These are phyloP conservation scores for Heliothis peltigera DNA, from an alignment of 2,888 invertebrate species.

Conservation along the genomic window DNA sequence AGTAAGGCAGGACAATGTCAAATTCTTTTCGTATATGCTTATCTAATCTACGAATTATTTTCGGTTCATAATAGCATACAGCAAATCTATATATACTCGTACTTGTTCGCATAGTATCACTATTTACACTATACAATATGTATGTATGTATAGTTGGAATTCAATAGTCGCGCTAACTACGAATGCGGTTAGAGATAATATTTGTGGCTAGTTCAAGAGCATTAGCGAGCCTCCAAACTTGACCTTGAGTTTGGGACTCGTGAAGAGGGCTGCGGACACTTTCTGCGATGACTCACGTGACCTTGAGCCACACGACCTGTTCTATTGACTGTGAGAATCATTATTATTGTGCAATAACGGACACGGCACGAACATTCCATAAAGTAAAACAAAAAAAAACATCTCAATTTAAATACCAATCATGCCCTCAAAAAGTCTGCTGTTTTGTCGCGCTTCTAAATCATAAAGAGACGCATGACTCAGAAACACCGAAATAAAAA, in stretches of 20 bases:
- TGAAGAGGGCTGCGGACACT: slow-evolving; percentile 29
- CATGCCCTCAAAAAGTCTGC: neutral
- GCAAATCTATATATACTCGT: neutral
- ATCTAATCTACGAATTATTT: neutral
- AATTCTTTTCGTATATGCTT: no score
- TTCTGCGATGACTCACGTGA: slow-evolving; percentile 49
- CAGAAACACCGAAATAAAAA: slow-evolving; percentile 14
- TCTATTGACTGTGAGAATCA: slow-evolving; percentile 44
- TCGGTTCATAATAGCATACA: neutral
- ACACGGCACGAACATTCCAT: no score
- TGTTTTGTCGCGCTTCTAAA: neutral
- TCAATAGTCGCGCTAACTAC: neutral
- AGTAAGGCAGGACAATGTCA: no score
- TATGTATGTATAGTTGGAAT: neutral
- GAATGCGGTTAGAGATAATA: slow-evolving; percentile 29
- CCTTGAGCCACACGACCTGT: slow-evolving; percentile 38
- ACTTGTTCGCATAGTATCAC: neutral
- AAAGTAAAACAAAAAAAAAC: no score
- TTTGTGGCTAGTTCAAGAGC: slow-evolving; percentile 42
- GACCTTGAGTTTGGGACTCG: slow-evolving; percentile 41
- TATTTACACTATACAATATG: no score
- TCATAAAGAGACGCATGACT: slow-evolving; percentile 12
- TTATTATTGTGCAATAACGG: slow-evolving; percentile 17
- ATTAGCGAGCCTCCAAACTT: slow-evolving; percentile 31
- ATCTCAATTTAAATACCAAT: no score